Evolutionary conservation across 2,113 vertebrate genomes (phyloP).

Genomic region (Athene cunicularia): DNA sequence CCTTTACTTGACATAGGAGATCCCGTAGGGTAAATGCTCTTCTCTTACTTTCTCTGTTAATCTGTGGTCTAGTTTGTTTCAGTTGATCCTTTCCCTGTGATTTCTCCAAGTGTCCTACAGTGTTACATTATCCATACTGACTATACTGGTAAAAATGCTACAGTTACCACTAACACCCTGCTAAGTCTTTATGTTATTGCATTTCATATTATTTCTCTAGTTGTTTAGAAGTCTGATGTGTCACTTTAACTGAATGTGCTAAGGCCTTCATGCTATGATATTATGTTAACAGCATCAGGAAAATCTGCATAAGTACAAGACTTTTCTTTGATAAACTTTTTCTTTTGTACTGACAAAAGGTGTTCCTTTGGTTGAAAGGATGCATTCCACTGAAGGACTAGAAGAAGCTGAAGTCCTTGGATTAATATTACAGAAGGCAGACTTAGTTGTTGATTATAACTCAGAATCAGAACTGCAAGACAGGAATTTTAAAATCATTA

Average conservation of each 20-base stretch:
- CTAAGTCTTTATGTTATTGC: neutral
- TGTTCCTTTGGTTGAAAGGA: neutral
- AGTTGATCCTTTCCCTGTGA: neutral
- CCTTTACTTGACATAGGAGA: neutral
- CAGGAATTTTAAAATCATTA: neutral
- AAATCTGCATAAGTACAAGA: neutral
- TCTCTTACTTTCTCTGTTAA: neutral
- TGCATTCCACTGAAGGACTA: neutral
- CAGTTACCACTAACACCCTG: neutral
- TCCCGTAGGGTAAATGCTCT: neutral
- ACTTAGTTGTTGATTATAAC: neutral
- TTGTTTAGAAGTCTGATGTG: neutral
- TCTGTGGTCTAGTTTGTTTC: neutral
- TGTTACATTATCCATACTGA: neutral
- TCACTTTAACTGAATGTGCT: neutral
- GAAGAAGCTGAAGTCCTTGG: neutral
- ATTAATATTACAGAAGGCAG: neutral
- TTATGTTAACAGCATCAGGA: neutral
- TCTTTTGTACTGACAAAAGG: neutral
- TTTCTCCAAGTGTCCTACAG: neutral
- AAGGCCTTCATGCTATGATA: accelerated
- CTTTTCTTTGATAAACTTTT: neutral
- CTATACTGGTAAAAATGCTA: neutral
- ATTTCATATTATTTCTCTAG: neutral
- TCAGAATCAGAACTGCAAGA: neutral